A percentile compares a stretch with the other conserved stretches of the same genome.
phyloP scores from a whole-genome alignment of 2,888 invertebrate species.

The Cheilosia soror region DNA sequence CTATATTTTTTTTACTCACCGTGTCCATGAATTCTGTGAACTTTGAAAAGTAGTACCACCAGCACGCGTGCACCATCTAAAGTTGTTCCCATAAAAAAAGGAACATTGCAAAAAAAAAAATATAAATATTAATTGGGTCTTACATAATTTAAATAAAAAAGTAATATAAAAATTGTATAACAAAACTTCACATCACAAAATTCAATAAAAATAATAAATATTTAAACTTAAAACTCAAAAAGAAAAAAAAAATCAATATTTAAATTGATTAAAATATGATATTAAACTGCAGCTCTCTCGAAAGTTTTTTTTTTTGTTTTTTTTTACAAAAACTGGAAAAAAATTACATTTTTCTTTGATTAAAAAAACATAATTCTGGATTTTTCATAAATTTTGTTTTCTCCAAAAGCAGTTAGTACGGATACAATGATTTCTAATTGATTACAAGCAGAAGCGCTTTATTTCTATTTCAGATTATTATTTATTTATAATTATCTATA shows the following conservation, averaged over 20 bases:
- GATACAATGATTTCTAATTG: conserved; percentile 15
- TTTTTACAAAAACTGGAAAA: conserved; percentile 20
- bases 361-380: conserved; percentile 14
- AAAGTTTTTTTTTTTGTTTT: conserved; percentile 67
- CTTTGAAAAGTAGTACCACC: conserved; percentile 98
- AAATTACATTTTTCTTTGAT: conserved; percentile 6
- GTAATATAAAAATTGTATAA: conserved; percentile 30
- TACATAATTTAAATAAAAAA: conserved; percentile 20
- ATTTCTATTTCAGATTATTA: conserved; percentile 3
- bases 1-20: too few relatives aligned
- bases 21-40: conserved; percentile 98
- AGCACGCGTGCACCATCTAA: conserved; percentile 96
- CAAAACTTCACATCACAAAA: conserved; percentile 40
- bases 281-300: conserved; percentile 80
- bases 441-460: conserved; percentile 30
- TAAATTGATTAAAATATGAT: conserved; percentile 30
- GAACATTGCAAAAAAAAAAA: conserved; percentile 44
- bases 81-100: conserved; percentile 26
- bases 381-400: conserved; percentile 26
- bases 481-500: conserved; percentile 17
- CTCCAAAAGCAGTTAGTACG: conserved; percentile 50
- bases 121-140: conserved; percentile 52
- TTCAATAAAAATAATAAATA: conserved; percentile 30
- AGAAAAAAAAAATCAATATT: conserved; percentile 34
- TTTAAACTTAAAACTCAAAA: conserved; percentile 20